Evolutionary conservation across 2,888 invertebrate species (phyloP).

Genomic region (Agelastica alni): DNA sequence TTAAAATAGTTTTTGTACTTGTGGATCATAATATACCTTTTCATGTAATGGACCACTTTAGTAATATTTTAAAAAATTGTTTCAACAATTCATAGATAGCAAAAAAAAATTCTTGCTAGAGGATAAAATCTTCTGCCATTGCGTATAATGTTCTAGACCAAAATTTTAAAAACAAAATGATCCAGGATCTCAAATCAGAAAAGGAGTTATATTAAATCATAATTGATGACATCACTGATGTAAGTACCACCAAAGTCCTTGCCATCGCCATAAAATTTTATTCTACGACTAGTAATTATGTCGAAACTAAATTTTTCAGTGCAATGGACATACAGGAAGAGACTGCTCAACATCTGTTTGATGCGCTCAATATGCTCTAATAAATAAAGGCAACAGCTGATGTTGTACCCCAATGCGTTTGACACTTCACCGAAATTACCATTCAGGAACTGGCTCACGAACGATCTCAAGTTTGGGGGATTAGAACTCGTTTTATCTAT

Average conservation of each 20-base stretch:
- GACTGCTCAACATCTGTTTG: conserved; percentile 24
- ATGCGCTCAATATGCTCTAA: too few species aligned
- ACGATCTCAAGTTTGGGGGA: too few species aligned
- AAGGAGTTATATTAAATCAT: conserved; percentile 20
- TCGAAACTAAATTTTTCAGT: conserved; percentile 26
- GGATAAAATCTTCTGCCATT: conserved; percentile 26
- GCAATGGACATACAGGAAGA: conserved; percentile 23
- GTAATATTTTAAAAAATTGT: conserved; percentile 20
- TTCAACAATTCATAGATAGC: conserved; percentile 24
- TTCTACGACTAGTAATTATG: conserved; percentile 11
- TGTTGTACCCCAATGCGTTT: too few species aligned
- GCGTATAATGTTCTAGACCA: conserved; percentile 23
- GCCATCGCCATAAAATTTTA: conserved; percentile 26
- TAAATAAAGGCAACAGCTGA: too few species aligned
- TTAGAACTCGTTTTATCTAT: too few species aligned
- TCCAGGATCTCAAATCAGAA: conserved; percentile 21
- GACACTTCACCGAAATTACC: too few species aligned
- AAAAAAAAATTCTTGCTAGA: conserved; percentile 21
- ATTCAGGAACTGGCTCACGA: too few species aligned
- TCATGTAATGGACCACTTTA: conserved; percentile 28
- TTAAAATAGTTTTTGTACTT: conserved; percentile 23
- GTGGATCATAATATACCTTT: conserved; percentile 27
- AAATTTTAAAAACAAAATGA: conserved; percentile 23
- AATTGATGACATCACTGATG: conserved; percentile 28
- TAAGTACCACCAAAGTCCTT: conserved; percentile 21